Conservation (phyloP, 2,797 vertebrate species). For the Botia almorhae region DNA sequence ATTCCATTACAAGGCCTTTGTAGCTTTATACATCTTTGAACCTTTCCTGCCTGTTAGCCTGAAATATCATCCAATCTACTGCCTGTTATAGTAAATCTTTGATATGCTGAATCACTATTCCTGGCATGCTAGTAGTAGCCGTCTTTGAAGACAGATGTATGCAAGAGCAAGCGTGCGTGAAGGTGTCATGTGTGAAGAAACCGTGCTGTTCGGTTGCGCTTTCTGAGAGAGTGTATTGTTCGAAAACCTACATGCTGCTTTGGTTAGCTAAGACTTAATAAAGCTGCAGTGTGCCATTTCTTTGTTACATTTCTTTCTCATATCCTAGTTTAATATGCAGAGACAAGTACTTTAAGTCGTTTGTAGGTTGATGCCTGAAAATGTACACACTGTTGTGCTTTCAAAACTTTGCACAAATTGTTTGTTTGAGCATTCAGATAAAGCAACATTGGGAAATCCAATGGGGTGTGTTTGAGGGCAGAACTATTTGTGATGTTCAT, state of each 20-base stretch:
- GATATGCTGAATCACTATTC: conserved; percentile 59
- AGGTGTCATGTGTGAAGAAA: conserved; percentile 13
- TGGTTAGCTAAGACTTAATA: conserved; percentile 18
- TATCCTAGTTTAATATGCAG: not conserved
- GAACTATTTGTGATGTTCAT: not conserved
- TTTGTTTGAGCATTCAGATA: too few relatives aligned
- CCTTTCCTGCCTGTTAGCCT: conserved; percentile 42
- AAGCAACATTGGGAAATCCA: not conserved
- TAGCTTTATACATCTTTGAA: conserved; percentile 46
- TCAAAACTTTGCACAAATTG: too few relatives aligned
- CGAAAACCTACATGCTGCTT: not conserved
- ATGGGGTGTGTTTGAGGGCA: not conserved
- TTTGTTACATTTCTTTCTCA: not conserved
- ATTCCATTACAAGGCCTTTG: conserved; percentile 8
- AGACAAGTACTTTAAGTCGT: too few relatives aligned
- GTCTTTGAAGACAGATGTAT: conserved; percentile 58
- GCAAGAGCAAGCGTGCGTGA: conserved; percentile 28
- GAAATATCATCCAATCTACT: conserved; percentile 47
- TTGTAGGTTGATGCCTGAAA: too few relatives aligned
- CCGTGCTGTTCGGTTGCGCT: not conserved
- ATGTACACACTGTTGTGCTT: too few relatives aligned
- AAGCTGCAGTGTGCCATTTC: not conserved
- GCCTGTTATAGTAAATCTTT: conserved; percentile 38
- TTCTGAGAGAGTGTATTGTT: conserved; percentile 2
- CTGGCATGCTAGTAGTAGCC: conserved; percentile 43